A percentile compares a stretch with the other conserved stretches of the same genome.
Evolutionary conservation across 1,140 invertebrate species (phyloP).

Genomic region (Drosophila sproati): DNA sequence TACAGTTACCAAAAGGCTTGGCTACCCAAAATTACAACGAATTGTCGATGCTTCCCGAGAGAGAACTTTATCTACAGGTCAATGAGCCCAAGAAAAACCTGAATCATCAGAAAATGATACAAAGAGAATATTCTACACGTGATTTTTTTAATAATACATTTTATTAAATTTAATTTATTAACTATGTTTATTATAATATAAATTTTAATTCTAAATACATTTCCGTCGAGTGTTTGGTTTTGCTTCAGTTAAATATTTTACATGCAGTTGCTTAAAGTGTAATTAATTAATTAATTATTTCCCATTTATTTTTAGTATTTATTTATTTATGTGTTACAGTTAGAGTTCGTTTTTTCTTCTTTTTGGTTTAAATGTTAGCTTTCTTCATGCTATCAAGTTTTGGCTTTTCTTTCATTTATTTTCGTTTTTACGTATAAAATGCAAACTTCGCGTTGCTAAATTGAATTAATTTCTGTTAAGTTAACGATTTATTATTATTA

Average conservation of each 20-base stretch:
- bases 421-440: conserved; percentile 76
- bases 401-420: neutral
- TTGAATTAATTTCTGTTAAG: conserved; percentile 66
- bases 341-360: conserved; percentile 28
- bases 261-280: conserved; percentile 76
- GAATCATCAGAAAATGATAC: too few relatives aligned
- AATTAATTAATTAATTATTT: conserved; percentile 46
- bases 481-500: conserved; percentile 62
- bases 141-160: conserved; percentile 61
- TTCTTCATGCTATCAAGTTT: conserved; percentile 2
- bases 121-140: neutral
- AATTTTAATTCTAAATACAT: conserved; percentile 68
- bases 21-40: conserved; percentile 53
- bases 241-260: conserved; percentile 74
- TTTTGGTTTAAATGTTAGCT: neutral
- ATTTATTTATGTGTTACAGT: conserved; percentile 34
- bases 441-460: conserved; percentile 72
- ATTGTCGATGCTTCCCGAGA: conserved; percentile 28
- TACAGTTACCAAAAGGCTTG: conserved; percentile 48
- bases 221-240: conserved; percentile 29
- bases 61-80: conserved; percentile 15
- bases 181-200: conserved; percentile 58
- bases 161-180: conserved; percentile 78
- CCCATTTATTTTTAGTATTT: conserved; percentile 54
- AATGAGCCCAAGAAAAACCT: conserved; percentile 7